Percentiles rank a stretch among this genome's conserved stretches.
These are phyloP conservation scores for Porites lutea DNA, from an alignment of 64 coral and sea anemone species.

Conservation along the genomic window DNA sequence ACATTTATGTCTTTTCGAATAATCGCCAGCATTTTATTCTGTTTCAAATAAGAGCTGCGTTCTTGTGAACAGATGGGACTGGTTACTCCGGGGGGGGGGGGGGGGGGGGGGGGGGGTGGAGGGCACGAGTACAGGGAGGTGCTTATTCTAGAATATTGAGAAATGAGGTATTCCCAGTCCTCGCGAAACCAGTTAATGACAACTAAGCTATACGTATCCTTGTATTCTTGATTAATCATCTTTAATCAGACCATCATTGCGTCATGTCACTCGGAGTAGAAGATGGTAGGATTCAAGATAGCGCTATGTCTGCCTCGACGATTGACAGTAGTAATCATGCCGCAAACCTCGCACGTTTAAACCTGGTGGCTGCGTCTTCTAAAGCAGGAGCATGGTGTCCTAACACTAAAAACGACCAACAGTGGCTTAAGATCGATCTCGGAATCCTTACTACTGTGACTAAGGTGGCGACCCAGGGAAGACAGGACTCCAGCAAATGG, in stretches of 20 bases:
- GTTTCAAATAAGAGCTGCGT: too few species aligned
- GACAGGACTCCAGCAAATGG: not conserved
- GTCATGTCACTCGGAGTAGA: not conserved
- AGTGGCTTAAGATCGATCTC: constrained; percentile 15
- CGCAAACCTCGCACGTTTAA: not conserved
- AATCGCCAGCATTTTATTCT: too few species aligned
- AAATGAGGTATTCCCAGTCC: too few species aligned
- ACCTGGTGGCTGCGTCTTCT: not conserved
- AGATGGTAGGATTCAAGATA: not conserved
- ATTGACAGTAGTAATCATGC: not conserved
- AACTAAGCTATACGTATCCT: too few species aligned
- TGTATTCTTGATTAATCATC: not conserved
- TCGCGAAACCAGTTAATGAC: too few species aligned
- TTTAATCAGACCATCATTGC: not conserved
- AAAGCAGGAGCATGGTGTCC: not conserved
- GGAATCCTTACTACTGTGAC: not conserved
- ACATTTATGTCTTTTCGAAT: too few species aligned
- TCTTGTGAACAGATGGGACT: too few species aligned
- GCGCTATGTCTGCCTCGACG: not conserved
- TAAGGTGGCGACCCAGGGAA: constrained; percentile 14
- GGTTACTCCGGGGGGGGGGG: too few species aligned
- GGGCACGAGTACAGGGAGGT: too few species aligned
- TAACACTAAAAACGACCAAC: not conserved
- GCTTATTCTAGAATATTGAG: too few species aligned
- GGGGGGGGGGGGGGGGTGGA: too few species aligned